Conservation (phyloP, 2,797 vertebrate genomes). For the Rallus crepitans region DNA sequence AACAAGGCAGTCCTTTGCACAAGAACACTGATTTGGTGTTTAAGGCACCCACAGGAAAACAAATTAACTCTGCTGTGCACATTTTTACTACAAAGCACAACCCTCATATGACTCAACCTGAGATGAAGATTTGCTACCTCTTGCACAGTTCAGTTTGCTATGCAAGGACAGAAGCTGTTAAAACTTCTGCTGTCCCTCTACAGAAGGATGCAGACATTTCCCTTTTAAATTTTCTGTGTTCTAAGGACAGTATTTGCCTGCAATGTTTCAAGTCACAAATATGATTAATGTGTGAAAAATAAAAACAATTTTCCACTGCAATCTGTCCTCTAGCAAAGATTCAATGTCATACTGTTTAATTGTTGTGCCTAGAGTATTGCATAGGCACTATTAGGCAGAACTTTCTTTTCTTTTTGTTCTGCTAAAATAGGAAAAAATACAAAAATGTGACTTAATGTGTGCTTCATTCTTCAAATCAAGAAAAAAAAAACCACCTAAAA, state of each 20-base stretch:
- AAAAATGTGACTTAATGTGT: not conserved
- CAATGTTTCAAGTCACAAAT: not conserved
- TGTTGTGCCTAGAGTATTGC: not conserved
- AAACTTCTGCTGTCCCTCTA: not conserved
- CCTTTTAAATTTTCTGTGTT: not conserved
- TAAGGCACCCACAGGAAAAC: not conserved
- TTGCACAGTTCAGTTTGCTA: not conserved
- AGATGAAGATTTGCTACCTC: not conserved
- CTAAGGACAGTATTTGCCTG: not conserved
- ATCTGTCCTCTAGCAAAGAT: not conserved
- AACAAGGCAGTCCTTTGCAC: not conserved
- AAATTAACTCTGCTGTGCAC: not conserved
- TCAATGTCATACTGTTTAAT: not conserved
- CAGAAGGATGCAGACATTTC: not conserved
- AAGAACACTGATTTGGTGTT: not conserved
- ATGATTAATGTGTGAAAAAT: not conserved
- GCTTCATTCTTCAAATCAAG: not conserved
- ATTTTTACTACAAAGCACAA: not conserved
- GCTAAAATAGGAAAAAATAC: not conserved
- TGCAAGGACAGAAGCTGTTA: not conserved
- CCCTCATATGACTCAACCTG: not conserved
- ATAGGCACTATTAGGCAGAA: not conserved
- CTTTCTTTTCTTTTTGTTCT: not conserved
- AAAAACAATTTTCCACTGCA: not conserved
- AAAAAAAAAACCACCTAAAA: not conserved